Evolutionary conservation across 2,113 vertebrate species (phyloP), one percentile per base, ranked within the genome.

Genomic region (Urocynchramus pylzowi): DNA sequence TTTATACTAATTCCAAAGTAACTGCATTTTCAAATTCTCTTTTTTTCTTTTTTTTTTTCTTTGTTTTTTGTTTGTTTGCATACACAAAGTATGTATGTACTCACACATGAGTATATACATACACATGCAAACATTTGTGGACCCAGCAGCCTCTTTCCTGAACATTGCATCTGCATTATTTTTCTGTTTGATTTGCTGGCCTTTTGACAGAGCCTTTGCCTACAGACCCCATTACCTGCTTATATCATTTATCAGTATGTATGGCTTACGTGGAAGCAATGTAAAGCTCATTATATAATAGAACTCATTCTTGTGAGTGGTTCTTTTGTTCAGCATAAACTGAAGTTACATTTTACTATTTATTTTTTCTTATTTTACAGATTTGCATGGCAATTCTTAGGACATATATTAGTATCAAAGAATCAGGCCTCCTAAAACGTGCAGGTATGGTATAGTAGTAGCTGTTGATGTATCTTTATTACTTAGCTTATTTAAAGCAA

Each of bases 301-400:
- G 53, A 93, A 61, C 18, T 93, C 45, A 13, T 30, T 8, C 44
- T 64, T 74, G 13, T 68, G 13, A 10, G 6, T 67, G 44, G 13
- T 65, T 84, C 16, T 65, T 71, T 47, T 30, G 19, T 82, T 94
- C 60, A n/a, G 14, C 49, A 35, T 91, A 67, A 91, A 44, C 44
- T 49, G 30, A 64, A 14, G 26, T 84, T 68, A 76, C 18, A 30
- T 70, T 90, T 84, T 52, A 37, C 15, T 79, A 23, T n/a, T 12
- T 9, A 83, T 87, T 13, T 15, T 85, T 87, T 5, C 53, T 86
- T 59, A 84, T 60, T 90, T 97, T 87, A 84, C 88, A 99, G 99
- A 93, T 99, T 91, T 99, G 99, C 96, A 97, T 98, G 97, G 98
- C 98, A 83, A 96, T 97, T 50, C 97, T 99, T 97, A 96, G 90